A percentile compares a stretch with the other conserved stretches of the same genome.
Evolutionary conservation across 1,140 invertebrate species (phyloP).

Genomic region (Hyphantria cunea): DNA sequence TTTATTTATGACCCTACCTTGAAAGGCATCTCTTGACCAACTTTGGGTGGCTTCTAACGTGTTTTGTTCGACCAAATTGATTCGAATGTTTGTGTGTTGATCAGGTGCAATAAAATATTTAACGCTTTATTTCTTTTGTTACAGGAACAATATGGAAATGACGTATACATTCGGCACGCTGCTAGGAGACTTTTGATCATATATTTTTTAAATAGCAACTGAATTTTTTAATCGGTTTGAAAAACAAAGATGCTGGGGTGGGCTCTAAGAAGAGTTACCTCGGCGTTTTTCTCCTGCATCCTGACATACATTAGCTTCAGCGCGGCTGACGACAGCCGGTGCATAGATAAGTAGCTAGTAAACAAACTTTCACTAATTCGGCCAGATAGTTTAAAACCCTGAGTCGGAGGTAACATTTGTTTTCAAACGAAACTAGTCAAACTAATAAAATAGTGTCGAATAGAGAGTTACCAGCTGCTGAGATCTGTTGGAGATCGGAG

Average conservation of each 20-base stretch:
- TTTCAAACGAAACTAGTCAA: constrained; percentile 67
- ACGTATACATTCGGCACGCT: constrained; percentile 35
- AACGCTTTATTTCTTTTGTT: constrained; percentile 61
- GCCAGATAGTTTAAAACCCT: constrained; percentile 40
- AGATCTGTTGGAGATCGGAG: constrained; percentile 43
- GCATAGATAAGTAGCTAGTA: constrained; percentile 73
- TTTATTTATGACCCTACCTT: constrained; percentile 76
- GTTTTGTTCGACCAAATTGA: constrained; percentile 34
- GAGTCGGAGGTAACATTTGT: constrained; percentile 35
- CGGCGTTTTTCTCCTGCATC: constrained; percentile 50
- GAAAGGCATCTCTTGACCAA: constrained; percentile 61
- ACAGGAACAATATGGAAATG: constrained; percentile 73
- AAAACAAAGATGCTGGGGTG: constrained; percentile 77
- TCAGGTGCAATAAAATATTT: constrained; percentile 36
- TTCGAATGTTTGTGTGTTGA: constrained; percentile 32
- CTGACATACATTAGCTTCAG: constrained; percentile 57
- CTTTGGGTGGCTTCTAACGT: constrained; percentile 51
- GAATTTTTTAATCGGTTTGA: constrained; percentile 49
- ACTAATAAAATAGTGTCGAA: constrained; percentile 43
- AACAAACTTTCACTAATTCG: constrained; percentile 39
- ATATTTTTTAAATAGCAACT: constrained; percentile 41
- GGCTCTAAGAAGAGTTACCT: constrained; percentile 68
- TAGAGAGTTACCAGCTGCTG: constrained; percentile 72
- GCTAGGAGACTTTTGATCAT: constrained; percentile 44
- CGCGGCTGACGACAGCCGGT: constrained; percentile 75